These are phyloP conservation scores for Crossaster papposus DNA, from an alignment of 53 echinoderm and acorn worm genomes.

Conservation along the genomic window DNA sequence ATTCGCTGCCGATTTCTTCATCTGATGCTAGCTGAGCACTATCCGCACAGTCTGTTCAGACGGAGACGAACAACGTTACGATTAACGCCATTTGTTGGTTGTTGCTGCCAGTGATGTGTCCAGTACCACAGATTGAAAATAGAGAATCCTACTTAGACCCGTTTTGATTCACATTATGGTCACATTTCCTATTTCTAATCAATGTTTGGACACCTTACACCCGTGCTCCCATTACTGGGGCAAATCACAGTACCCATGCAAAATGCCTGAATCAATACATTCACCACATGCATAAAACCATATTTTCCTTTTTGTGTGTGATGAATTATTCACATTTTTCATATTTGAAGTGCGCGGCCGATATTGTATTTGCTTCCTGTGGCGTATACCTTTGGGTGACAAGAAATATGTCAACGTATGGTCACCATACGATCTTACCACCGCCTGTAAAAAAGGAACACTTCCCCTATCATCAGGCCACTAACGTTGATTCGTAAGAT, in stretches of 20 bases:
- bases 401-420: constrained; percentile 8
- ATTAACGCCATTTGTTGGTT: constrained; percentile 33
- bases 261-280: background rate
- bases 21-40: background rate
- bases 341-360: background rate
- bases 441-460: background rate
- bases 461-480: background rate
- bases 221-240: too few species aligned
- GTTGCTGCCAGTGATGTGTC: constrained; percentile 31
- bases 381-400: constrained; percentile 1
- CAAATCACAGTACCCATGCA: background rate
- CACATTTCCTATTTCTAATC: too few species aligned
- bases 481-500: constrained; percentile 6
- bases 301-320: background rate
- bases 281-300: background rate
- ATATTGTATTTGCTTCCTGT: constrained; percentile 16
- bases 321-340: constrained; percentile 2
- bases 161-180: too few species aligned
- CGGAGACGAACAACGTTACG: background rate
- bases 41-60: background rate
- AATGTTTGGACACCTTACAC: too few species aligned
- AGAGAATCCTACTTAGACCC: too few species aligned
- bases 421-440: constrained; percentile 1
- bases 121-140: too few species aligned
- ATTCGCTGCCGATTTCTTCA: background rate